phyloP scores from a whole-genome alignment of 2,888 invertebrate genomes.

The Zelleria hepariella region DNA sequence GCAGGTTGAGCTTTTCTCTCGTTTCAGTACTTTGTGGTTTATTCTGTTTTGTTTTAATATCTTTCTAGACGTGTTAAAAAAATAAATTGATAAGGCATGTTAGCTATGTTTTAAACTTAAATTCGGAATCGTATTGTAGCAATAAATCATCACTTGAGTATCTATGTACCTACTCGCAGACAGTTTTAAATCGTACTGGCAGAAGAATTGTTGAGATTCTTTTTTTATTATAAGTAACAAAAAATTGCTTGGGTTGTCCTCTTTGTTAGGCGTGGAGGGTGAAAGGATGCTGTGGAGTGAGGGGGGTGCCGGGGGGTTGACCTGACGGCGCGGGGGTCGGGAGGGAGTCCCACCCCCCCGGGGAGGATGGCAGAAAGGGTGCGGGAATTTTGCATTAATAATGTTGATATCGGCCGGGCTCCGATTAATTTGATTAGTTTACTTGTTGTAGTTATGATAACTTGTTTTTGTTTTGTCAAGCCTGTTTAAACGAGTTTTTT shows the following conservation, averaged over 20 bases:
- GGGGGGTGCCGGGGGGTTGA: constrained; percentile 17
- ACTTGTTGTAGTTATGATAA: constrained; percentile 26
- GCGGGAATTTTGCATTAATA: constrained; percentile 66
- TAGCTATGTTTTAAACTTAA: neutral
- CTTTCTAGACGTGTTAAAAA: neutral
- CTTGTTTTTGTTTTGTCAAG: neutral
- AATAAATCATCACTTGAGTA: neutral
- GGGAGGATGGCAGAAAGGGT: constrained; percentile 26
- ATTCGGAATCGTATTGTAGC: too few species aligned
- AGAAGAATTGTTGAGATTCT: neutral
- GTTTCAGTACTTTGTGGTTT: neutral
- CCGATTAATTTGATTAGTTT: constrained; percentile 66
- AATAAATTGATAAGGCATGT: neutral
- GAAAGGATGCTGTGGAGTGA: constrained; percentile 20
- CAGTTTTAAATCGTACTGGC: neutral
- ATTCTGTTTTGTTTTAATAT: neutral
- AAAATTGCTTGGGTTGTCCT: constrained; percentile 24
- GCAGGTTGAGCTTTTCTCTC: neutral
- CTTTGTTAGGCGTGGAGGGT: constrained; percentile 43
- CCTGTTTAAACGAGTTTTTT: neutral
- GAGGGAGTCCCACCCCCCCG: too few species aligned
- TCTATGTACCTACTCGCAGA: neutral
- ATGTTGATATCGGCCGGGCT: constrained; percentile 65
- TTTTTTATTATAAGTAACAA: constrained; percentile 12
- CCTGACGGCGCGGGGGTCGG: constrained; percentile 9